Conservation (phyloP, 2,797 vertebrate species). For the Xenops minutus region DNA sequence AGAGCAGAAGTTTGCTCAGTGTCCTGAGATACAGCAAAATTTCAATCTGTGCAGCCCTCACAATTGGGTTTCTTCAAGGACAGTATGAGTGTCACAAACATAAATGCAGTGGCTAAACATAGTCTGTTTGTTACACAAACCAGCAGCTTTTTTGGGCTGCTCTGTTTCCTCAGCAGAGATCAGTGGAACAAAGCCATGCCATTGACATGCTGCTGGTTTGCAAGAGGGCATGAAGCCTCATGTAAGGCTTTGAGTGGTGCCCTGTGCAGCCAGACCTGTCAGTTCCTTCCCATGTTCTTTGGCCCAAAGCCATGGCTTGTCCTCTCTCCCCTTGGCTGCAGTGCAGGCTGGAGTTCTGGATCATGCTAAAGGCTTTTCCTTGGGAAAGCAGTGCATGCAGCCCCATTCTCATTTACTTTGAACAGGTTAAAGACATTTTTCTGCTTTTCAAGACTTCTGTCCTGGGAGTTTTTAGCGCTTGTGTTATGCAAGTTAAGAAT, state of each 20-base stretch:
- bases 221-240: not conserved
- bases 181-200: not conserved
- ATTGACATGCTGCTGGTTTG: not conserved
- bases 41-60: not conserved
- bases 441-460: not conserved
- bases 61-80: not conserved
- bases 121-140: not conserved
- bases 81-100: not conserved
- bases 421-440: not conserved
- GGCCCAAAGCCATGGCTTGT: not conserved
- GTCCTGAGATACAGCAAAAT: not conserved
- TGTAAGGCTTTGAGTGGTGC: not conserved
- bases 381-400: not conserved
- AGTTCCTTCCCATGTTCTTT: not conserved
- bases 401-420: not conserved
- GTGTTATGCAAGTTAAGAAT: not conserved
- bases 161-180: not conserved
- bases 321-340: not conserved
- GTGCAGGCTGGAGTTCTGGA: not conserved
- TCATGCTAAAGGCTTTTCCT: not conserved
- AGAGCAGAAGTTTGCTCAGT: not conserved
- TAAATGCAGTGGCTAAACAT: not conserved
- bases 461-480: not conserved
- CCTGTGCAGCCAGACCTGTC: not conserved
- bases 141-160: not conserved